Percentiles rank a stretch among this genome's conserved stretches.
These are phyloP conservation scores for human (Homo sapiens) DNA, from an alignment of 2,113 vertebrate species.

Conservation along the genomic window DNA sequence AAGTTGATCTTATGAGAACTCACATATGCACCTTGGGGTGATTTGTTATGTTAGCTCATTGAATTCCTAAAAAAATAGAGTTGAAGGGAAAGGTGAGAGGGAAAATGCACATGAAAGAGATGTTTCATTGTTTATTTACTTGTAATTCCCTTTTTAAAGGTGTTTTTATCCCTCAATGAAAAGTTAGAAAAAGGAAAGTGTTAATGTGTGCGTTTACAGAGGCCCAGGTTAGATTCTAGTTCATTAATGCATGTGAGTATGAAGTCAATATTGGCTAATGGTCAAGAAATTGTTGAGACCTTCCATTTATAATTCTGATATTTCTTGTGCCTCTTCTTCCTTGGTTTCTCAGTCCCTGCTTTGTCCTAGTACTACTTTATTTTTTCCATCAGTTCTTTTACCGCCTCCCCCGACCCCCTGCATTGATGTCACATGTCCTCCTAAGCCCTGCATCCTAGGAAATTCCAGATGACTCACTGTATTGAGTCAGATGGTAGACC, in stretches of 20 bases:
- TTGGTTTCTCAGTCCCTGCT: neutral
- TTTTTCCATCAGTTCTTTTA: neutral
- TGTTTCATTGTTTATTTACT: neutral
- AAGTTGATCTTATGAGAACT: neutral
- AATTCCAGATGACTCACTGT: neutral
- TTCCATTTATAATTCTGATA: neutral
- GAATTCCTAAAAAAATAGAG: neutral
- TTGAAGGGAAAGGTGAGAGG: neutral
- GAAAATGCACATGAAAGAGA: neutral
- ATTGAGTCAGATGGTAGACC: neutral
- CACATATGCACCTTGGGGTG: neutral
- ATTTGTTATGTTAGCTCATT: neutral
- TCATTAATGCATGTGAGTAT: neutral
- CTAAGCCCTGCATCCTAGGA: neutral
- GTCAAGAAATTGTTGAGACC: neutral
- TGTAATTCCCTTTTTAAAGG: neutral
- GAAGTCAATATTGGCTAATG: neutral
- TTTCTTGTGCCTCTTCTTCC: neutral
- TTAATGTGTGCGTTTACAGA: neutral
- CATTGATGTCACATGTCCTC: neutral
- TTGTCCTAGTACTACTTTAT: neutral
- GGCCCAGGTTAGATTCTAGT: neutral
- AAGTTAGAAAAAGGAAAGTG: neutral
- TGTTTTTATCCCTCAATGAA: neutral
- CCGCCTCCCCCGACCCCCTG: rapidly evolving